Percentiles rank a stretch among this genome's conserved stretches.
Evolutionary conservation across 2,113 vertebrate genomes (phyloP).

Genomic region (Neogobius melanostomus): DNA sequence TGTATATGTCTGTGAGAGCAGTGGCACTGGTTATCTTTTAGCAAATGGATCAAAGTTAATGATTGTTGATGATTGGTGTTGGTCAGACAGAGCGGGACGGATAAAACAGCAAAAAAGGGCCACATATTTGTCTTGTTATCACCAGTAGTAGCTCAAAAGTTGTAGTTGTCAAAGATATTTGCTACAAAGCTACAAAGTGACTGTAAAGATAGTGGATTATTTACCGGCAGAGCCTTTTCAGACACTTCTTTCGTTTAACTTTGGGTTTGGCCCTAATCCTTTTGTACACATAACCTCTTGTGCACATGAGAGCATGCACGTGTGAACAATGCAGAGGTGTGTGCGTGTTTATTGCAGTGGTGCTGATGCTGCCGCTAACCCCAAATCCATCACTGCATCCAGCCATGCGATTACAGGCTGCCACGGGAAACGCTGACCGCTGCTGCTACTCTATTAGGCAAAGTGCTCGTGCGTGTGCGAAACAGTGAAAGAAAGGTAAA

Average conservation of each 20-base stretch:
- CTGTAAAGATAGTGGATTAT: conserved; percentile 1
- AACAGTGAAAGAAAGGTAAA: conserved; percentile 29
- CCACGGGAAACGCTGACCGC: conserved; percentile 76
- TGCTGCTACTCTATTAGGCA: conserved; percentile 76
- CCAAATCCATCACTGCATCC: conserved; percentile 75
- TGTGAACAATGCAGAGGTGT: conserved; percentile 28
- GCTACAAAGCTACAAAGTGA: not conserved
- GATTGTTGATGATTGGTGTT: no score
- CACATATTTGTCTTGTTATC: not conserved
- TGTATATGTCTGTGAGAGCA: no score
- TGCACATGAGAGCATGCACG: conserved; percentile 36
- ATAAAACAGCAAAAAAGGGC: no score
- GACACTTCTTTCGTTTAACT: conserved; percentile 30
- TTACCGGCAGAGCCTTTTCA: not conserved
- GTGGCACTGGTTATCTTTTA: no score
- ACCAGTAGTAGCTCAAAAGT: not conserved
- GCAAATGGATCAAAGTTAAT: no score
- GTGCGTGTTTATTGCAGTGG: conserved; percentile 56
- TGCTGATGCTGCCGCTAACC: conserved; percentile 72
- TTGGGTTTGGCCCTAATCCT: conserved; percentile 39
- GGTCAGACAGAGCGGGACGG: no score
- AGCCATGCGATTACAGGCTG: conserved; percentile 73
- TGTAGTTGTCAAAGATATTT: not conserved
- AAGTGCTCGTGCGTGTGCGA: conserved; percentile 67
- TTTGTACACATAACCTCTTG: conserved; percentile 40